A percentile compares a stretch with the other conserved stretches of the same genome.
Conservation (phyloP, 2,888 invertebrate genomes). For the Danaus chrysippus region DNA sequence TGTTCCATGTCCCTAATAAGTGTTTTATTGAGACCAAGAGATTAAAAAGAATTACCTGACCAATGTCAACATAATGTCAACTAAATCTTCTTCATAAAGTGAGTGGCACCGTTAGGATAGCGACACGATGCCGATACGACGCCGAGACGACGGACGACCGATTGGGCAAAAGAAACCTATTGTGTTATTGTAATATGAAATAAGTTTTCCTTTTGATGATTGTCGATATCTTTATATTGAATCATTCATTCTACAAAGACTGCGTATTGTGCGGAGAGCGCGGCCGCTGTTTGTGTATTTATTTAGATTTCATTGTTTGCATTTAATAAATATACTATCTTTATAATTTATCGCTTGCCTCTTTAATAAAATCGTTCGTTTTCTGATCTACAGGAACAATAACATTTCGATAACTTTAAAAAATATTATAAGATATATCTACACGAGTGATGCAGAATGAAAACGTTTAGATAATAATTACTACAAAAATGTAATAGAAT, state of each 20-base stretch:
- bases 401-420: constrained; percentile 10
- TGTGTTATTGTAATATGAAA: constrained; percentile 37
- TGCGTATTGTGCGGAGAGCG: constrained; percentile 33
- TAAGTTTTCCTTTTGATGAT: constrained; percentile 38
- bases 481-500: too few relatives aligned
- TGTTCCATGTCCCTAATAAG: too few relatives aligned
- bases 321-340: constrained; percentile 38
- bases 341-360: constrained; percentile 26
- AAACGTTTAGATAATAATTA: too few relatives aligned
- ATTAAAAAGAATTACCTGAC: too few relatives aligned
- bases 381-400: constrained; percentile 11
- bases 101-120: constrained; percentile 2
- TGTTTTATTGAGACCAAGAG: too few relatives aligned
- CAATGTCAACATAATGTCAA: neutral
- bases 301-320: constrained; percentile 41
- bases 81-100: neutral
- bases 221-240: constrained; percentile 31
- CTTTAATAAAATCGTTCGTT: constrained; percentile 10
- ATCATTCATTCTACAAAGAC: constrained; percentile 33
- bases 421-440: neutral
- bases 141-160: constrained; percentile 16
- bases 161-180: constrained; percentile 34
- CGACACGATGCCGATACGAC: constrained; percentile 26
- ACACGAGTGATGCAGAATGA: too few relatives aligned
- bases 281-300: constrained; percentile 26